These are phyloP conservation scores for Plectus sambesii DNA, from an alignment of 1,140 invertebrate genomes.

Conservation along the genomic window DNA sequence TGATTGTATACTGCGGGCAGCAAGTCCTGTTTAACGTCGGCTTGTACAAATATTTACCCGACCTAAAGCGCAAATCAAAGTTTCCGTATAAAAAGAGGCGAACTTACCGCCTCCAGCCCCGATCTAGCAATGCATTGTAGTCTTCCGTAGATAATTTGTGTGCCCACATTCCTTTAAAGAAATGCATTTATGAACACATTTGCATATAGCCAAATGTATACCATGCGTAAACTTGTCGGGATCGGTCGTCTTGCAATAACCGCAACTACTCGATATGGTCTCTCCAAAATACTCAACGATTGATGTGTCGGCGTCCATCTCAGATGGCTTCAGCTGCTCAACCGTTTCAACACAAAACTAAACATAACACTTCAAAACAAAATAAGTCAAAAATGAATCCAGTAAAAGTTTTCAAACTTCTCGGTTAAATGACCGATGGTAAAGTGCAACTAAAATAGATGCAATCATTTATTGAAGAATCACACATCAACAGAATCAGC, in stretches of 20 bases:
- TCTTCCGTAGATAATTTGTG: slow-evolving; percentile 65
- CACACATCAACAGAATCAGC: too few species aligned
- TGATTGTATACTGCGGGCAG: slow-evolving; percentile 90
- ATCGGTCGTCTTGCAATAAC: slow-evolving; percentile 13
- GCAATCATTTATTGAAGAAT: too few species aligned
- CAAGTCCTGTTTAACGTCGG: slow-evolving; percentile 75
- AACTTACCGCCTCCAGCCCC: slow-evolving; percentile 73
- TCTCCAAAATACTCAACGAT: too few species aligned
- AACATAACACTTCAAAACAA: too few species aligned
- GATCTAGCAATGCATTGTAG: slow-evolving; percentile 81
- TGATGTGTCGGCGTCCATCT: too few species aligned
- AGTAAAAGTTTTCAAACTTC: too few species aligned
- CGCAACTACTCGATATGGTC: slow-evolving; percentile 9
- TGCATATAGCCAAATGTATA: slow-evolving; percentile 14
- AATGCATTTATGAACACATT: background rate
- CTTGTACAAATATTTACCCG: slow-evolving; percentile 91
- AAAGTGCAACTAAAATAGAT: too few species aligned
- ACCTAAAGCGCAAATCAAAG: slow-evolving; percentile 49
- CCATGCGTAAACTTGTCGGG: too few species aligned
- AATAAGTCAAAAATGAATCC: too few species aligned
- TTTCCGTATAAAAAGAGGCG: slow-evolving; percentile 40
- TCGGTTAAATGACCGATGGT: too few species aligned
- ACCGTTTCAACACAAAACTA: too few species aligned
- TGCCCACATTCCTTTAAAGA: slow-evolving; percentile 63
- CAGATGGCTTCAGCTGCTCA: too few species aligned